phyloP scores from a whole-genome alignment of 1,140 invertebrate species.

The Drosophila bifasciata region DNA sequence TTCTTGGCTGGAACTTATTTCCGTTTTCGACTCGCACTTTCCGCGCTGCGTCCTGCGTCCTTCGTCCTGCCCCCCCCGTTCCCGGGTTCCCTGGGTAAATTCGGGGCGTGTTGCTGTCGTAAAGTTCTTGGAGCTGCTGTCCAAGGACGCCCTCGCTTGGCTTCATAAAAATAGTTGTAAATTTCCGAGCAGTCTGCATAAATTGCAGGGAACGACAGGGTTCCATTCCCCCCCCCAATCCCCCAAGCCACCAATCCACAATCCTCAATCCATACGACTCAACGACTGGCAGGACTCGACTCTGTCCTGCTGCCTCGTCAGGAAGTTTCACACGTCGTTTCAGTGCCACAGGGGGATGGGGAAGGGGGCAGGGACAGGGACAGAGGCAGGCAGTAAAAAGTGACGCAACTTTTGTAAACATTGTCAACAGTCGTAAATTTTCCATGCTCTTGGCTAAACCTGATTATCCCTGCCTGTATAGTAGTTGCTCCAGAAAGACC shows the following conservation, averaged over 20 bases:
- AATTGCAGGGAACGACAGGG: conserved; percentile 40
- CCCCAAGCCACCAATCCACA: background rate
- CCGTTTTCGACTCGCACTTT: background rate
- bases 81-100: conserved; percentile 15
- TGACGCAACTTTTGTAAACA: conserved; percentile 72
- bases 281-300: background rate
- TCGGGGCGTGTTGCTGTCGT: conserved; percentile 45
- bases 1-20: too few species aligned
- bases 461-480: conserved; percentile 68
- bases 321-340: conserved; percentile 77
- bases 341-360: conserved; percentile 31
- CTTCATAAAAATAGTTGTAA: conserved; percentile 81
- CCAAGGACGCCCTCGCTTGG: conserved; percentile 56
- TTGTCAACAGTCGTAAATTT: conserved; percentile 75
- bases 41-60: background rate
- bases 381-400: conserved; percentile 52
- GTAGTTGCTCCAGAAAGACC: conserved; percentile 33
- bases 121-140: conserved; percentile 51
- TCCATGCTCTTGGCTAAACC: conserved; percentile 42
- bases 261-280: too few species aligned
- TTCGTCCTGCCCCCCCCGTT: background rate
- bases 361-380: background rate
- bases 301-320: conserved; percentile 17
- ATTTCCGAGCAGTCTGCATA: conserved; percentile 70
- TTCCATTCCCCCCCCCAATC: background rate